A percentile compares a stretch with the other conserved stretches of the same genome.
phyloP scores from a whole-genome alignment of 2,797 vertebrate genomes.

The Sitta carolinensis region DNA sequence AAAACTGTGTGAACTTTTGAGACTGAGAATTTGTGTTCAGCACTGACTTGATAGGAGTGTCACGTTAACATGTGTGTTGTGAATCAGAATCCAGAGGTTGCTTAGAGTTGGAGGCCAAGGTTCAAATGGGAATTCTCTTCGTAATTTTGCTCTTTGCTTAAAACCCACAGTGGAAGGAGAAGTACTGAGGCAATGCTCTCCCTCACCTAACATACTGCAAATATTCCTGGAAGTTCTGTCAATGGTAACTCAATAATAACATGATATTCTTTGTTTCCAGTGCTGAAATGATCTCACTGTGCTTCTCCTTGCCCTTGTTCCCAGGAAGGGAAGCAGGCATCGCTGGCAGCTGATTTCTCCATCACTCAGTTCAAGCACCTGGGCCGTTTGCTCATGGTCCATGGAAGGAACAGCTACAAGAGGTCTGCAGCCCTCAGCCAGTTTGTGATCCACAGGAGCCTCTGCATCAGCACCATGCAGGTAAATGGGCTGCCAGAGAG shows the following conservation, averaged over 20 bases:
- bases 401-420: conserved; percentile 98
- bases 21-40: background rate
- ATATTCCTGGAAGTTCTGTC: background rate
- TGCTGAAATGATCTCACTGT: background rate
- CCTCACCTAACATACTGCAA: background rate
- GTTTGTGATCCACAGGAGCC: conserved; percentile 97
- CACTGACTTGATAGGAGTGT: background rate
- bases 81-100: background rate
- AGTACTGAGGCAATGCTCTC: conserved; percentile 32
- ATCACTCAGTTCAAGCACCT: conserved; percentile 97
- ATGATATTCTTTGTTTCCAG: background rate
- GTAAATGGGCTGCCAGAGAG: conserved; percentile 65
- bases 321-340: conserved; percentile 98
- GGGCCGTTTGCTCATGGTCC: conserved; percentile 96
- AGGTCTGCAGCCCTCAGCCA: conserved; percentile 95
- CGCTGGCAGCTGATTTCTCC: conserved; percentile 94
- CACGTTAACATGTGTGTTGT: background rate
- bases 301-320: background rate
- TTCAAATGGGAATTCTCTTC: conserved; percentile 51
- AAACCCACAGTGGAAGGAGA: conserved; percentile 7
- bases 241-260: background rate
- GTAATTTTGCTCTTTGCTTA: background rate
- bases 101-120: conserved; percentile 23
- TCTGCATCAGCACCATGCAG: conserved; percentile 99
- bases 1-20: conserved; percentile 15